Evolutionary conservation across 2,113 vertebrate species (phyloP), one percentile per base, ranked within the genome.

Genomic region (Dicrurus megarhynchus): DNA sequence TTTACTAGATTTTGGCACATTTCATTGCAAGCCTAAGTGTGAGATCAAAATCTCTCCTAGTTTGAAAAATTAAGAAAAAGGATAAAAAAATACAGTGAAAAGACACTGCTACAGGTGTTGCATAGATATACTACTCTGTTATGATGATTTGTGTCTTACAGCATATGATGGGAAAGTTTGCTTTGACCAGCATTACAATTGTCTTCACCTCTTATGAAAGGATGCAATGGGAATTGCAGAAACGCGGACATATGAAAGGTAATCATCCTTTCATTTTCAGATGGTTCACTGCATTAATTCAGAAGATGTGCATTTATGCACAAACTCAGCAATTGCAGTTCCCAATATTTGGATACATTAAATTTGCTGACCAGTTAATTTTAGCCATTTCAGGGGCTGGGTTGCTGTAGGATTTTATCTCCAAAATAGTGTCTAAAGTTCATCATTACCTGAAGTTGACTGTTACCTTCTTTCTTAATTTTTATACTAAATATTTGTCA

Each of bases 191-290:
- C 22, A 39, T 16, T 42, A 7, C 9, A 59, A n/a, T 41, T 82
- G 13, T n/a, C 32, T 75, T 85, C 44, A 69, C 3, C 16, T 88
- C 7, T 79, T 52, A 21, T 0, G 0, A 49, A 77, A 79, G 12
- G 13, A 37, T 57, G 10, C 2, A 61, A 5, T 10, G 6, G 55
- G 11, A 63, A 32, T 16, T 27, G 33, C 24, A 80, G 33, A 81
- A 91, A 73, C 4, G 21, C 4, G 74, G 39, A 41, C 16, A 6
- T 10, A 3, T 22, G 22, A 80, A 67, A 84, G 17, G 13, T 35
- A 27, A 11, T 79, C 10, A n/a, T 55, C 0, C 2, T 70, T n/a
- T 50, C 3, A 19, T 37, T 93, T 70, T 55, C 1, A 0, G 32
- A 28, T 63, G 13, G 12, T 56, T 88, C 26, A 19, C 6, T 75